Percentiles rank a stretch among this genome's conserved stretches.
Conservation (phyloP, 2,797 vertebrate species). For the Poliocrania exsul region DNA sequence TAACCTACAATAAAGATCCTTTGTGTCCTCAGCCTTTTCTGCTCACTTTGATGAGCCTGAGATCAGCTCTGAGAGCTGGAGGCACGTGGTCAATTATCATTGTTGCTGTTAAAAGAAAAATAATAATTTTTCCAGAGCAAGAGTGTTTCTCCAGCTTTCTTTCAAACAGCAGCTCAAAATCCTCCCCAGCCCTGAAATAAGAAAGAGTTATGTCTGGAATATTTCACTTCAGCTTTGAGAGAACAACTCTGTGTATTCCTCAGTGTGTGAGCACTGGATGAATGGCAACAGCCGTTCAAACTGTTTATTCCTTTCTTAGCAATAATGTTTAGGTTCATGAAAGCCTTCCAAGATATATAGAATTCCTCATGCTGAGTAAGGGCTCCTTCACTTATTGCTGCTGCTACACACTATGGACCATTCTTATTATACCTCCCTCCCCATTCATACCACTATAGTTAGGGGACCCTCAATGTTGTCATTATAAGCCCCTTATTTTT, state of each 20-base stretch:
- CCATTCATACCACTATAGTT: conserved; percentile 61
- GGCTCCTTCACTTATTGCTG: conserved; percentile 70
- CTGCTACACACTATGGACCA: conserved; percentile 72
- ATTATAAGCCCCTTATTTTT: conserved; percentile 73
- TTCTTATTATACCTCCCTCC: conserved; percentile 68
- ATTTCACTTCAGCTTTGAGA: conserved; percentile 50
- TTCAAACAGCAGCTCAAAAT: conserved; percentile 45
- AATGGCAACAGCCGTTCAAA: conserved; percentile 67
- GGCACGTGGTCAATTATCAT: not conserved
- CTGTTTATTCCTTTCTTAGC: conserved; percentile 79
- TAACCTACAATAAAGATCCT: not conserved
- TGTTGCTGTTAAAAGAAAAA: not conserved
- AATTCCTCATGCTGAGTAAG: conserved; percentile 80
- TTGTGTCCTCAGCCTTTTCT: not conserved
- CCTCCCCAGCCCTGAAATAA: not conserved
- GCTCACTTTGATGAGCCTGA: not conserved
- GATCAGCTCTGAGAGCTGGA: not conserved
- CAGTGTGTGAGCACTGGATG: conserved; percentile 46
- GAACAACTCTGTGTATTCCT: conserved; percentile 60
- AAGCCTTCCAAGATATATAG: conserved; percentile 82
- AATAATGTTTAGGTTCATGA: conserved; percentile 82
- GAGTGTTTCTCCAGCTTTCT: conserved; percentile 43
- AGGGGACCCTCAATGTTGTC: conserved; percentile 76
- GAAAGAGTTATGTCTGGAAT: conserved; percentile 64
- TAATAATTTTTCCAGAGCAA: not conserved